Evolutionary conservation across 2,797 vertebrate species (phyloP).

Genomic region (Pseudotriccus pelzelni): DNA sequence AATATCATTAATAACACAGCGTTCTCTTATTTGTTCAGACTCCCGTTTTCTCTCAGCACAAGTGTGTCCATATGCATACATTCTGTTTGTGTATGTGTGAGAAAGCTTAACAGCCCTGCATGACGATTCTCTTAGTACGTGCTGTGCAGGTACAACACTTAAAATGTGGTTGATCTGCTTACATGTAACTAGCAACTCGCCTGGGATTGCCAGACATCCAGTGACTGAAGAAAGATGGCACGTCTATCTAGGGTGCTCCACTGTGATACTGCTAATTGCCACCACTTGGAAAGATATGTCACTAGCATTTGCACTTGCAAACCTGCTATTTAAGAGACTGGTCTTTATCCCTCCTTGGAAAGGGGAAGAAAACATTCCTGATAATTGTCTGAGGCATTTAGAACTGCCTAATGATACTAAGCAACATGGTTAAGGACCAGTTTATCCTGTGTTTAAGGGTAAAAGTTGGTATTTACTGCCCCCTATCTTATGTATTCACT

Average conservation of each 20-base stretch:
- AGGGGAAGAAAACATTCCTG: constrained; percentile 38
- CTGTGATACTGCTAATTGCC: background rate
- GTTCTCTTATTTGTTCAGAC: background rate
- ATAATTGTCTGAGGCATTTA: constrained; percentile 3
- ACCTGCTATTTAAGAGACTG: background rate
- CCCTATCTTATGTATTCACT: constrained; percentile 18
- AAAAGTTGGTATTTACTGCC: constrained; percentile 44
- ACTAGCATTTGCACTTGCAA: background rate
- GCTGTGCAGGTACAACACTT: background rate
- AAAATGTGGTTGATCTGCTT: background rate
- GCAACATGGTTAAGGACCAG: background rate
- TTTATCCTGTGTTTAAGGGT: background rate
- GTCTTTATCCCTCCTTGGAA: background rate
- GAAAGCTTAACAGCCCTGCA: background rate
- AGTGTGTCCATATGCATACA: fast-evolving
- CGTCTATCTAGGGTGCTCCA: background rate
- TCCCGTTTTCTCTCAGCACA: background rate
- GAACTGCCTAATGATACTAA: background rate
- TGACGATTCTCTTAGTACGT: background rate
- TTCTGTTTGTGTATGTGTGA: background rate
- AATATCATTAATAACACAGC: background rate
- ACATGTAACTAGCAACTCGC: background rate
- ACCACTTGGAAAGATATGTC: background rate
- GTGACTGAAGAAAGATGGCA: background rate
- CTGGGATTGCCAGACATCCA: background rate